Evolutionary conservation across 2,113 vertebrate species (phyloP).

Genomic region (Rousettus leschenaultii): DNA sequence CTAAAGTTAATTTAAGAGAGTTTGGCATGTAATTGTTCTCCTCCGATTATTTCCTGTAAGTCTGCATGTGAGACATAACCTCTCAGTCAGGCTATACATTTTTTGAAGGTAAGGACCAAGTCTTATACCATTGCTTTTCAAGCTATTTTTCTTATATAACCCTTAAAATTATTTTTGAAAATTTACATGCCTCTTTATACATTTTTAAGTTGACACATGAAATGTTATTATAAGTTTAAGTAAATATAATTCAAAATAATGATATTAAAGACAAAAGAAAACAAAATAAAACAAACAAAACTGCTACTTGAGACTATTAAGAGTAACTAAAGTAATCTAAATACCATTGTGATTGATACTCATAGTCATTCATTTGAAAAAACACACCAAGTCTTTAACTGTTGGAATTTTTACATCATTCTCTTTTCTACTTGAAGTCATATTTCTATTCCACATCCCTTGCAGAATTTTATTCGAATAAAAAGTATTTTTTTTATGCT

Average conservation of each 20-base stretch:
- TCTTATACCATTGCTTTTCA: background rate
- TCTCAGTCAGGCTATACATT: background rate
- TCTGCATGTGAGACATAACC: background rate
- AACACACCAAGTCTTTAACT: background rate
- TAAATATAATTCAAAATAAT: slow-evolving; percentile 27
- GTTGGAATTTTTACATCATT: background rate
- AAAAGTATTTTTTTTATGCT: slow-evolving; percentile 13
- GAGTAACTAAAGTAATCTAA: background rate
- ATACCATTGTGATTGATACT: background rate
- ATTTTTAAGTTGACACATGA: background rate
- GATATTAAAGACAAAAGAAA: slow-evolving; percentile 4
- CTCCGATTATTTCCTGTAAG: background rate
- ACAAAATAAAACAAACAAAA: background rate
- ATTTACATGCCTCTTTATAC: background rate
- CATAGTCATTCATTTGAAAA: background rate
- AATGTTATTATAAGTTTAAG: background rate
- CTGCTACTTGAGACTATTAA: background rate
- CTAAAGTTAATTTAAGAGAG: slow-evolving; percentile 21
- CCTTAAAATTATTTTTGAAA: slow-evolving; percentile 30
- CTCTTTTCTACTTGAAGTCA: background rate
- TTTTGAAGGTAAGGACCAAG: background rate
- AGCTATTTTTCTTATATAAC: background rate
- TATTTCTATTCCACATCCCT: background rate
- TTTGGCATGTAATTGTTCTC: background rate
- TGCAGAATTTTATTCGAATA: background rate